A percentile compares a stretch with the other conserved stretches of the same genome.
These are phyloP conservation scores for Anableps anableps DNA, from an alignment of 2,797 vertebrate species.

Conservation along the genomic window DNA sequence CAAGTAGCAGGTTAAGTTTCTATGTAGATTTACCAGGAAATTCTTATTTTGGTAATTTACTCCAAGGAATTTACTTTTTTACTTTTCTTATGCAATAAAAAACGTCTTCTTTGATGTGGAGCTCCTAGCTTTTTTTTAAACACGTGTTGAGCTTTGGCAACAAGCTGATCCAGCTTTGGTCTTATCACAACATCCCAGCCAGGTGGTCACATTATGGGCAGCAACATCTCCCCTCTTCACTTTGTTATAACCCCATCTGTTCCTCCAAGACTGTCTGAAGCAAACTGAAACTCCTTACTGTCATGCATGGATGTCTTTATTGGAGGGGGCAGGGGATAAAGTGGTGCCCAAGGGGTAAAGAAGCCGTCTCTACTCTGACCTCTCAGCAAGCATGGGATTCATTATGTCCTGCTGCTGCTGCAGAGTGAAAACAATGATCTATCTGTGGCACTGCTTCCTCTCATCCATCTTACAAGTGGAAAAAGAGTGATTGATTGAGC, in stretches of 20 bases:
- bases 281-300: slow-evolving; percentile 54
- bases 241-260: slow-evolving; percentile 66
- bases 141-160: not conserved
- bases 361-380: slow-evolving; percentile 53
- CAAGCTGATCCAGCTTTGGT: slow-evolving; percentile 1
- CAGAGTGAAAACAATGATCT: slow-evolving; percentile 64
- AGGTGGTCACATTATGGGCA: slow-evolving; percentile 42
- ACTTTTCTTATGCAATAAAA: not conserved
- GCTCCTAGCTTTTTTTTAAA: not conserved
- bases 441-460: slow-evolving; percentile 67
- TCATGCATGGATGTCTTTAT: slow-evolving; percentile 59
- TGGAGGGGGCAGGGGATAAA: slow-evolving; percentile 24
- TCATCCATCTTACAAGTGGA: slow-evolving; percentile 59
- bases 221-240: slow-evolving; percentile 14
- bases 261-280: slow-evolving; percentile 41
- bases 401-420: slow-evolving; percentile 48
- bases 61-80: not conserved
- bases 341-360: slow-evolving; percentile 53
- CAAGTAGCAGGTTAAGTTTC: not conserved
- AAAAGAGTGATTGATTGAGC: slow-evolving; percentile 30
- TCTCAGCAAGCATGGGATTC: slow-evolving; percentile 59
- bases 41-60: not conserved
- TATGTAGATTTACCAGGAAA: not conserved
- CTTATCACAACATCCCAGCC: slow-evolving; percentile 17
- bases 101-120: not conserved